Conservation (phyloP, 1,140 invertebrate genomes). For the Geopemphigus sp. region DNA sequence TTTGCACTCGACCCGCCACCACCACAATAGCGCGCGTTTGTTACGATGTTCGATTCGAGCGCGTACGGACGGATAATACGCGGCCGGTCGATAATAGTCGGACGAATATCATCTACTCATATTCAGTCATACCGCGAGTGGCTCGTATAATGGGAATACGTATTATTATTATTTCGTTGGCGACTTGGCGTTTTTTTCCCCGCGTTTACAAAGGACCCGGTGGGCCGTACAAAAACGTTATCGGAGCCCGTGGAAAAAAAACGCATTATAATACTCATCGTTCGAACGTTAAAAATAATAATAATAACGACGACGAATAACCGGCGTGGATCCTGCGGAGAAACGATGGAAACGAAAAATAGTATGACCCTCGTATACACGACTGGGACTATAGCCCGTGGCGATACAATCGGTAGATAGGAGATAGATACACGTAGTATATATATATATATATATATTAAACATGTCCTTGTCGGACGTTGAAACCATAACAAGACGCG, state of each 20-base stretch:
- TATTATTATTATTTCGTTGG: background rate
- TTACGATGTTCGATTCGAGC: too few species aligned
- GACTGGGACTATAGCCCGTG: background rate
- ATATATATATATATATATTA: too few species aligned
- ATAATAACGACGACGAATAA: background rate
- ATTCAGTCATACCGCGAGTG: too few species aligned
- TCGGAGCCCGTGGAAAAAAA: background rate
- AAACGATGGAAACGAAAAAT: conserved; percentile 32
- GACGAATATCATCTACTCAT: too few species aligned
- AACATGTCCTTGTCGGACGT: conserved; percentile 25
- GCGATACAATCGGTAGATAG: conserved; percentile 10
- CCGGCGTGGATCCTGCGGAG: conserved; percentile 25
- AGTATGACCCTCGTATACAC: background rate
- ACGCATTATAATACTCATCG: conserved; percentile 26
- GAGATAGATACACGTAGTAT: too few species aligned
- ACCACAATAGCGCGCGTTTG: too few species aligned
- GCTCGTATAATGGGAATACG: conserved; percentile 6
- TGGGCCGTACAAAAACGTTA: conserved; percentile 22
- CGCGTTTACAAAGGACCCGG: conserved; percentile 9
- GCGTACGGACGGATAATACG: too few species aligned
- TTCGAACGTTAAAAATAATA: background rate
- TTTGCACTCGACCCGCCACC: too few species aligned
- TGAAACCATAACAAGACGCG: conserved; percentile 18
- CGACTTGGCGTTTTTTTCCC: background rate
- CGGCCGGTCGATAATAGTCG: too few species aligned